phyloP scores from a whole-genome alignment of 92 coral and sea anemone genomes.

The Porites cylindrica region DNA sequence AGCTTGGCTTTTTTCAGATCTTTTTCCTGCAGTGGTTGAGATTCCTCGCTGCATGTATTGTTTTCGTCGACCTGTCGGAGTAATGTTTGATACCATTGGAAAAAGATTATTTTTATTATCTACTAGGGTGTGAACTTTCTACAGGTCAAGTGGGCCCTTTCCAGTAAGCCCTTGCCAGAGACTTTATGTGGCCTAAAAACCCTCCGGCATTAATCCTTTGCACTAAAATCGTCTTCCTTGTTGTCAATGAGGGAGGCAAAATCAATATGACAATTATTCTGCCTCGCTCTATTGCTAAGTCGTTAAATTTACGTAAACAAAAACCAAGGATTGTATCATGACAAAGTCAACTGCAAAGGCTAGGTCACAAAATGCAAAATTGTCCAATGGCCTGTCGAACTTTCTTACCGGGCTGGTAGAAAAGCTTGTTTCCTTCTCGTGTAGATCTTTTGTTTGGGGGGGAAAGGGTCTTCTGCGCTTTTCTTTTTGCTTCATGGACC shows the following conservation, averaged over 20 bases:
- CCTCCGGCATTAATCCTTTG: no score
- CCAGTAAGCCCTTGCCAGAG: no score
- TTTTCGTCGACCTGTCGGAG: conserved; percentile 5
- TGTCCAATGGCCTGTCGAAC: background rate
- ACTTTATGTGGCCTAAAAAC: no score
- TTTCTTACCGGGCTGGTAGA: background rate
- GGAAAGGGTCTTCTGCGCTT: conserved; percentile 2
- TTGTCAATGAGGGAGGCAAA: no score
- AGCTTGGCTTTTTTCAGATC: conserved; percentile 66
- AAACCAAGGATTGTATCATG: no score
- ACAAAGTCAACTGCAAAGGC: no score
- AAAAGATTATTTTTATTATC: background rate
- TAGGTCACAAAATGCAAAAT: background rate
- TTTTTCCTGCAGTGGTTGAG: conserved; percentile 57
- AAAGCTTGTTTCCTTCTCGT: background rate
- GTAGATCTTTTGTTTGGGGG: no score
- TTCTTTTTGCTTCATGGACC: conserved; percentile 49
- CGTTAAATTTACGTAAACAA: no score
- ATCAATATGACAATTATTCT: no score
- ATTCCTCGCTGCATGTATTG: background rate
- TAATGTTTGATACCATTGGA: background rate
- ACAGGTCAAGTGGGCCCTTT: no score
- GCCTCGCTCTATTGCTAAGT: no score
- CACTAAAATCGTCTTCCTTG: no score
- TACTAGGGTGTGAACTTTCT: background rate